Conservation (phyloP, 2,888 invertebrate genomes). For the Acrobasis suavella region DNA sequence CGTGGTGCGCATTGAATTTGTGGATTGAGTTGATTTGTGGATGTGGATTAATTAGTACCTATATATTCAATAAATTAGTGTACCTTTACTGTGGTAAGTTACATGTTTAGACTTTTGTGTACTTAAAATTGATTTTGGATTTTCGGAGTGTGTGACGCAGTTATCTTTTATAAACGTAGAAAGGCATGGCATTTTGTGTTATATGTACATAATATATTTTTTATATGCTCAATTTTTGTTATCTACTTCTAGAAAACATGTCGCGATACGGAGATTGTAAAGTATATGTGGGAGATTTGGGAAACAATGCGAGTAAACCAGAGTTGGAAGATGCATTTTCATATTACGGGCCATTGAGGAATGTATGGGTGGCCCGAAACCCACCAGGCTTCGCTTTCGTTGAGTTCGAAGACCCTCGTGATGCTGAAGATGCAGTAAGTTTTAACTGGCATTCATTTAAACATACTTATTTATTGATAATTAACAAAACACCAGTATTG, state of each 20-base stretch:
- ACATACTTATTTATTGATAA: slow-evolving; percentile 43
- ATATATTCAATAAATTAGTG: too few relatives aligned
- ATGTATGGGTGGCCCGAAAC: slow-evolving; percentile 99
- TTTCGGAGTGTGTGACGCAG: background rate
- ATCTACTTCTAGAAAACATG: slow-evolving; percentile 69
- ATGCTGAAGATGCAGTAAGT: slow-evolving; percentile 95
- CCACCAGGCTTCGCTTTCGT: slow-evolving; percentile 98
- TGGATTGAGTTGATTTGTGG: too few relatives aligned
- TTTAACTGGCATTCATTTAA: slow-evolving; percentile 5
- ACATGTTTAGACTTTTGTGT: background rate
- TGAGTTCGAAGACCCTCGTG: slow-evolving; percentile 95
- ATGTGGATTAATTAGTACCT: too few relatives aligned
- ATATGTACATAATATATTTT: background rate
- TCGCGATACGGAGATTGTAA: slow-evolving; percentile 94
- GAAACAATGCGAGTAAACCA: slow-evolving; percentile 94
- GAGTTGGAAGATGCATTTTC: slow-evolving; percentile 96
- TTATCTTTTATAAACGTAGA: background rate
- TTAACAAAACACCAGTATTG: too few relatives aligned
- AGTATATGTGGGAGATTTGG: slow-evolving; percentile 97
- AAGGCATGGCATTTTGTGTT: background rate
- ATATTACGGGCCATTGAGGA: slow-evolving; percentile 94
- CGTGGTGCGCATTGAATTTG: too few relatives aligned
- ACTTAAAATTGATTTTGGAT: background rate
- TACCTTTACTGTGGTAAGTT: background rate
- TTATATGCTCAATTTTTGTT: background rate